These are phyloP conservation scores for Cotesia chilonis DNA, from an alignment of 1,140 invertebrate genomes.

Conservation along the genomic window DNA sequence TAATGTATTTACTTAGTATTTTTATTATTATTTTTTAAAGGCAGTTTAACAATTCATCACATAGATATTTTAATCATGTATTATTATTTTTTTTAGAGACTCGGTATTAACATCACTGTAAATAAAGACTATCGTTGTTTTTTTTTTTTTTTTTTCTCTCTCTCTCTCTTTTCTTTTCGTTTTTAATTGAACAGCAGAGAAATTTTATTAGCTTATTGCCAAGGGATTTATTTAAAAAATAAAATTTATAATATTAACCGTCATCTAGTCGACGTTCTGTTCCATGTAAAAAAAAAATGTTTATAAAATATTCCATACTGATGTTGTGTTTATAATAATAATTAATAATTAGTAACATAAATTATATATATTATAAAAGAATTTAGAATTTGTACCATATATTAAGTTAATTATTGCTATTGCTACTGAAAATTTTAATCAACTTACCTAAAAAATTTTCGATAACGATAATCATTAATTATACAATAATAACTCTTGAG, in stretches of 20 bases:
- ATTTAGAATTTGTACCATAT: too few relatives aligned
- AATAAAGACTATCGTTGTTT: not conserved
- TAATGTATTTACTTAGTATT: constrained; percentile 40
- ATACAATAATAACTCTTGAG: not conserved
- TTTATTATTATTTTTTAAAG: not conserved
- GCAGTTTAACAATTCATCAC: constrained; percentile 10
- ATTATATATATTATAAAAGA: too few relatives aligned
- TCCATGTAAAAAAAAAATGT: not conserved
- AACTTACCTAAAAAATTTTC: too few relatives aligned
- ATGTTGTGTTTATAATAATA: too few relatives aligned
- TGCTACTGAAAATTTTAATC: not conserved
- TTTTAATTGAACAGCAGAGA: not conserved
- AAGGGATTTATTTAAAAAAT: constrained; percentile 33
- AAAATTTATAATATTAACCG: constrained; percentile 36
- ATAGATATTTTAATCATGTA: not conserved
- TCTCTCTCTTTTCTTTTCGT: too few relatives aligned
- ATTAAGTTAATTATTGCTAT: too few relatives aligned
- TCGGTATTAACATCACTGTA: constrained; percentile 3
- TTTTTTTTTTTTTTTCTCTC: not conserved
- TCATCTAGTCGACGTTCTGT: constrained; percentile 44
- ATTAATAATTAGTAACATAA: too few relatives aligned
- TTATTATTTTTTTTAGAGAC: constrained; percentile 3
- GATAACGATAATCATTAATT: too few relatives aligned
- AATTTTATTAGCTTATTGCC: constrained; percentile 31
- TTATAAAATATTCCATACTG: too few relatives aligned